Evolutionary conservation across 2,797 vertebrate genomes (phyloP).

Genomic region (Sebastiscus tertius): DNA sequence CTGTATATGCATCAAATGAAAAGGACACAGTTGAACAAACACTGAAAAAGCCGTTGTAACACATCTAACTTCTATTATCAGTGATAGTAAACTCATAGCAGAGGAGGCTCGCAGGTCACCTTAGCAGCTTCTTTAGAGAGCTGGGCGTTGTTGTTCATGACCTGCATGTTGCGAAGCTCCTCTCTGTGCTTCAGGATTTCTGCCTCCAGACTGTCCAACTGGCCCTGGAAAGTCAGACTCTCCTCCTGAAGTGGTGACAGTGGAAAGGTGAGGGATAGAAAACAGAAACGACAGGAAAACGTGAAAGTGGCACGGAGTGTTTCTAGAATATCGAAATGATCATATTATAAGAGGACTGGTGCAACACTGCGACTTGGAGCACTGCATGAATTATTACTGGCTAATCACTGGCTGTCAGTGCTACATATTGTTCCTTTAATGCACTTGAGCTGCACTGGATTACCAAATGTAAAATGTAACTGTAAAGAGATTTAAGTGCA

Average conservation of each 20-base stretch:
- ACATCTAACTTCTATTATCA: not conserved
- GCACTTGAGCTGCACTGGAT: not conserved
- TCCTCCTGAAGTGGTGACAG: constrained; percentile 80
- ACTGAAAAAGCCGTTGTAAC: not conserved
- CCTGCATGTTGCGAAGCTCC: constrained; percentile 81
- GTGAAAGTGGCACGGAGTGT: not conserved
- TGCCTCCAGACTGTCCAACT: constrained; percentile 83
- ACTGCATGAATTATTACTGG: not conserved
- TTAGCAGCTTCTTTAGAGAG: constrained; percentile 82
- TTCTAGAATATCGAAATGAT: not conserved
- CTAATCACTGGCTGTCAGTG: not conserved
- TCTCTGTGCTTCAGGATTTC: constrained; percentile 81
- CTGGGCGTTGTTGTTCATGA: constrained; percentile 81
- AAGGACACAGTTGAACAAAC: not conserved
- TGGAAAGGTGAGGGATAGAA: not conserved
- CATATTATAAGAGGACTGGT: not conserved
- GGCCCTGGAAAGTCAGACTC: constrained; percentile 83
- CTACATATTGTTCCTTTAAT: too few species aligned
- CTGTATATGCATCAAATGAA: not conserved
- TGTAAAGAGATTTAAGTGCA: not conserved
- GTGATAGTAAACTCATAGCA: not conserved
- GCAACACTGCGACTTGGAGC: not conserved
- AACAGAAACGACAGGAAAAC: not conserved
- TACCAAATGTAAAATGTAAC: not conserved
- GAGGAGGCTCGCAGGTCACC: constrained; percentile 68